Evolutionary conservation across 2,797 vertebrate species (phyloP), one percentile per base, ranked within the genome.

Genomic region (Gorsachius magnificus): DNA sequence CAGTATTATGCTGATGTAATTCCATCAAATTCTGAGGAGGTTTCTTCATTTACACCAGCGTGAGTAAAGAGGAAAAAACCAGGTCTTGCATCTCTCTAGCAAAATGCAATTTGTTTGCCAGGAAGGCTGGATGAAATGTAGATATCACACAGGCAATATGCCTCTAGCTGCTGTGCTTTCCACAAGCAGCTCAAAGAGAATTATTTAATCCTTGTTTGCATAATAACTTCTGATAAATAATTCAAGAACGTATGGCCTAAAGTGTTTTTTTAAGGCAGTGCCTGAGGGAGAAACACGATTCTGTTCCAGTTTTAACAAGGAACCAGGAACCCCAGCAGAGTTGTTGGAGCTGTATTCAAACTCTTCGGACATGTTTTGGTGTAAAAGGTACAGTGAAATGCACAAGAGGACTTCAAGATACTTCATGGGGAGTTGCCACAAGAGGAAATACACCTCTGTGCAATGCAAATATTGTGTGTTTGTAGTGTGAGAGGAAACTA

Each of bases 191-290:
- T 98, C 97, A 98, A 98, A 99, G 97, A 98, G 98, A 98, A 99
- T 98, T 98, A 98, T 98, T 98, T 97, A 99, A 98, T 97, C 93
- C 96, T 95, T 98, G 97, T 98, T 99, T 98, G 98, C 96, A 97
- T 97, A 97, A 96, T 95, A 97, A 96, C 91, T 97, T 98, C 96
- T 97, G 96, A 97, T 98, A 96, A 98, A 98, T 97, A 91, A 97
- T 96, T 98, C 98, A 98, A 93, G 71, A 83, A 89, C 19, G 80
- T 93, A 94, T 95, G 91, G 95, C 53, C 91, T 97, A 74, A 94
- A 97, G 89, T 96, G 96, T 93, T 89, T 76, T 96, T 97, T 77
- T 94, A 66, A 98, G 89, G 76, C 92, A 91, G 93, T 80, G 72
- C 96, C 96, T 97, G 76, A 90, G 97, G 94, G 93, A 97, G 96